Evolutionary conservation across 2,113 vertebrate genomes (phyloP), one percentile per base, ranked within the genome.

Genomic region (Dasypus novemcinctus): DNA sequence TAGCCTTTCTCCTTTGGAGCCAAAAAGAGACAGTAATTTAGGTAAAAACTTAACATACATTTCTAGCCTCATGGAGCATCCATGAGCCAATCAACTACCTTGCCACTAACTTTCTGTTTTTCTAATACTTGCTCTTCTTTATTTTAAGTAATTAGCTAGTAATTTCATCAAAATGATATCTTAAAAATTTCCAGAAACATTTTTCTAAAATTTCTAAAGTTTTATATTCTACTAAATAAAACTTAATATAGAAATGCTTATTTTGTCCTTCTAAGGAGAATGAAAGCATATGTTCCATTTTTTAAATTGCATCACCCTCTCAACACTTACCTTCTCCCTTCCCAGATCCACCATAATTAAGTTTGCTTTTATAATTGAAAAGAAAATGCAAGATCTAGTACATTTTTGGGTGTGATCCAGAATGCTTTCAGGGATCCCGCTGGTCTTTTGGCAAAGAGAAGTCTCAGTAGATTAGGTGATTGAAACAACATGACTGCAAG

Each of bases 61-160:
- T 71, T 76, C 46, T 38, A 92, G 29, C 54, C 79, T 79, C 7
- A 1, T 7, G 18, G 23, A 68, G 14, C 13, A 54, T 21, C 23
- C 33, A 7, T 0, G 9, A 21, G 41, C 83, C 9, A n/a, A 63
- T 71, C 87, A 87, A 46, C n/a, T 31, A 41, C 18, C 57, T 74
- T 46, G 46, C 68, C 27, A 75, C 14, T 2, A 57, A 63, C n/a
- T 57, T 61, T 81, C 41, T 46, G 14, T 31, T 89, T 88, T 96
- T 61, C 18, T 57, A 23, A 76, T 72, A 31, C 2, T 52, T 25
- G 18, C 79, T 61, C 36, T 68, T 18, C 74, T 94, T 76, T 31
- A 54, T 72, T 90, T n/a, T 95, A 36, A 93, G 82, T 43, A 79
- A 87, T 69, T 69, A 68, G 54, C 46, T 95, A 90, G n/a, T 69